Percentiles rank a stretch among this genome's conserved stretches.
phyloP scores from a whole-genome alignment of 2,113 vertebrate species.

The Notarius lentiginosus region DNA sequence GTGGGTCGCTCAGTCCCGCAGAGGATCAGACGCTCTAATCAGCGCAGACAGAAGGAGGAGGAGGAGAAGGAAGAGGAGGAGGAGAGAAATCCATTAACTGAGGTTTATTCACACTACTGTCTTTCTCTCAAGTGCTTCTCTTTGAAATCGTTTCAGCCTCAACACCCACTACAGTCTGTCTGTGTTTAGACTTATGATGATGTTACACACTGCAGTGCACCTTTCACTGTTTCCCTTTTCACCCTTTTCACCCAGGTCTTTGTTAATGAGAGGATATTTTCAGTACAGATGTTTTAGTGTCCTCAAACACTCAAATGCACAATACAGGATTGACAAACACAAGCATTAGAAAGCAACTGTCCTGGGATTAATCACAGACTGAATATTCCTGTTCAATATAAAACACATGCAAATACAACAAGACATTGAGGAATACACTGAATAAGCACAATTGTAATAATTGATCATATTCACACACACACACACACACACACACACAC shows the following conservation, averaged over 20 bases:
- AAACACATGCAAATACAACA: neutral
- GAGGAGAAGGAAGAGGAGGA: neutral
- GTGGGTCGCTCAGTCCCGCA: constrained; percentile 29
- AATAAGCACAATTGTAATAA: neutral
- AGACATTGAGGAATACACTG: neutral
- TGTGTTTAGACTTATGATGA: neutral
- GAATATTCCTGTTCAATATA: neutral
- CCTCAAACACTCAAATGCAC: neutral
- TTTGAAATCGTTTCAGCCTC: neutral
- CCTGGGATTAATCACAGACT: neutral
- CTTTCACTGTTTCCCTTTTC: neutral
- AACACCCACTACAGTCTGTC: constrained; percentile 1
- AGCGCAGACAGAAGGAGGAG: constrained; percentile 21
- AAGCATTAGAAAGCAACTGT: neutral
- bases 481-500: too few relatives aligned
- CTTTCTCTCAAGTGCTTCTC: constrained; percentile 9
- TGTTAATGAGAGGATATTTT: neutral
- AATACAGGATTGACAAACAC: neutral
- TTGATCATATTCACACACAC: neutral
- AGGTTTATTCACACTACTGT: constrained; percentile 1
- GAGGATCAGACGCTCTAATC: constrained; percentile 34
- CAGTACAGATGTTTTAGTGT: neutral
- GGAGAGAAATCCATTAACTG: constrained; percentile 12
- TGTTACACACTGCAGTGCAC: constrained; percentile 12
- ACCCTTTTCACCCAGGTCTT: neutral